phyloP scores from a whole-genome alignment of 2,797 vertebrate genomes.

The Amblyopsis hoosieri region DNA sequence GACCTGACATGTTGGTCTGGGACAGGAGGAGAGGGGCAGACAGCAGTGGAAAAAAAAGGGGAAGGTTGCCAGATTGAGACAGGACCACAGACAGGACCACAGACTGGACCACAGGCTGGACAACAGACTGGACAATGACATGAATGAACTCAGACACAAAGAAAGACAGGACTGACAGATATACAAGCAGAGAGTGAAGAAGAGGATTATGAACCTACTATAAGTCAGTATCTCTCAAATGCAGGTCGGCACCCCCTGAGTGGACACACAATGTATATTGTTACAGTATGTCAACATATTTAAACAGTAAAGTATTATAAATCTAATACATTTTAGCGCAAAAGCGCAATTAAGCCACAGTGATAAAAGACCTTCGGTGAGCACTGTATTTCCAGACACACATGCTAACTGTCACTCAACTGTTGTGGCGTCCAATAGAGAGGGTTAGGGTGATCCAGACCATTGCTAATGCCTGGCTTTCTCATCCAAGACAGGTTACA shows the following conservation, averaged over 20 bases:
- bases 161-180: slow-evolving; percentile 33
- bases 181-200: slow-evolving; percentile 41
- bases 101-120: too few relatives aligned
- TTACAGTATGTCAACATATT: too few relatives aligned
- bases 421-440: slow-evolving; percentile 50
- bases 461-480: slow-evolving; percentile 51
- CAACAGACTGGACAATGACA: slow-evolving; percentile 21
- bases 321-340: too few relatives aligned
- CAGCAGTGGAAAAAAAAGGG: slow-evolving; percentile 19
- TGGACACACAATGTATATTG: too few relatives aligned
- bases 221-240: too few relatives aligned
- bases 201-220: neutral
- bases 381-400: slow-evolving; percentile 52
- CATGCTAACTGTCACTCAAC: slow-evolving; percentile 50
- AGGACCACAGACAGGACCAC: slow-evolving; percentile 13
- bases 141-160: slow-evolving; percentile 9
- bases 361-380: slow-evolving; percentile 24
- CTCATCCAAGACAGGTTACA: slow-evolving; percentile 60
- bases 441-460: slow-evolving; percentile 42
- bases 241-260: too few relatives aligned
- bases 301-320: too few relatives aligned
- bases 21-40: slow-evolving; percentile 13
- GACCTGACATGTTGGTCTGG: slow-evolving; percentile 45
- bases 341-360: too few relatives aligned
- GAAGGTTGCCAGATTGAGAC: slow-evolving; percentile 14